A percentile compares a stretch with the other conserved stretches of the same genome.
Evolutionary conservation across 1,140 invertebrate species (phyloP).

Genomic region (Drosophila kanapiae): DNA sequence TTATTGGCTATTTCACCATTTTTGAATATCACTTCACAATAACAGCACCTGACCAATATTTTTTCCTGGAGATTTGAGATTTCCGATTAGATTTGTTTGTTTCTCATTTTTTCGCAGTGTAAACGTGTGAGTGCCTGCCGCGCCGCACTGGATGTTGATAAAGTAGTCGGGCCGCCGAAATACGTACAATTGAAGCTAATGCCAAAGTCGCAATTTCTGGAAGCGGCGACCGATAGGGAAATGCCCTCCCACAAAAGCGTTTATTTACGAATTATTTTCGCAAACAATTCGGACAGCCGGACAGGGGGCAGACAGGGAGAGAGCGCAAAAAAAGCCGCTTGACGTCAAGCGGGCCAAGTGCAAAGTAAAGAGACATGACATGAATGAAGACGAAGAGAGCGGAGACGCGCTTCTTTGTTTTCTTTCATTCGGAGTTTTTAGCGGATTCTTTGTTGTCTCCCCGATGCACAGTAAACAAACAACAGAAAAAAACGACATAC

Average conservation of each 20-base stretch:
- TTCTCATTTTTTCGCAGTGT: slow-evolving; percentile 14
- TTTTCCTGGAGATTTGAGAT: slow-evolving; percentile 3
- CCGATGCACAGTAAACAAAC: slow-evolving; percentile 60
- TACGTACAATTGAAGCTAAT: slow-evolving; percentile 58
- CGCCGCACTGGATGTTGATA: slow-evolving; percentile 55
- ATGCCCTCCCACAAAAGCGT: slow-evolving; percentile 66
- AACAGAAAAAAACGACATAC: slow-evolving; percentile 29
- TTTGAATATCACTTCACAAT: neutral
- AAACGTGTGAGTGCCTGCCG: slow-evolving; percentile 24
- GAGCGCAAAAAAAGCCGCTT: slow-evolving; percentile 44
- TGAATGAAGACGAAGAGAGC: slow-evolving; percentile 31
- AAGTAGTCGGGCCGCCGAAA: slow-evolving; percentile 41
- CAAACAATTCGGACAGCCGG: slow-evolving; percentile 38
- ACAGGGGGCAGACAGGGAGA: neutral
- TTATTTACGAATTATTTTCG: slow-evolving; percentile 61
- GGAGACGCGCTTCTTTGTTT: slow-evolving; percentile 38
- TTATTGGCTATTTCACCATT: slow-evolving; percentile 3
- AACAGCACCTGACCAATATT: slow-evolving; percentile 2
- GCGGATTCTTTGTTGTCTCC: slow-evolving; percentile 62
- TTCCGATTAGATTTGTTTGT: neutral
- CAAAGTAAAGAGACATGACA: slow-evolving; percentile 63
- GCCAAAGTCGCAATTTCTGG: slow-evolving; percentile 80
- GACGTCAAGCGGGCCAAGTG: slow-evolving; percentile 72
- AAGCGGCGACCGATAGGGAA: slow-evolving; percentile 65
- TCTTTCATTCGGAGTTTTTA: slow-evolving; percentile 56